Percentiles rank a stretch among this genome's conserved stretches.
Conservation (phyloP, 2,888 invertebrate species). For the Monopis laevigella region DNA sequence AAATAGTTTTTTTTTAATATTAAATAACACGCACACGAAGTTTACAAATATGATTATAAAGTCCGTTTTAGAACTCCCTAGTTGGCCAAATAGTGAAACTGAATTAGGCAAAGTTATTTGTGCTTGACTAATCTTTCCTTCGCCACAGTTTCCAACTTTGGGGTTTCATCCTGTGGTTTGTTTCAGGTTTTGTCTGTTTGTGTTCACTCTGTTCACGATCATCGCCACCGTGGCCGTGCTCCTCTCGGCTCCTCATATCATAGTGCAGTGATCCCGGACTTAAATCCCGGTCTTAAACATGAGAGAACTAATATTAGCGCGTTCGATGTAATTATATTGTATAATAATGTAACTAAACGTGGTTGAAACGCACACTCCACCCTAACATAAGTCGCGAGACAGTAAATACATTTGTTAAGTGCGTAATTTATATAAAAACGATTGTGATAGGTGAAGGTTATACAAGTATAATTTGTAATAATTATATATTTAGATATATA, state of each 20-base stretch:
- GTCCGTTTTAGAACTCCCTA: too few relatives aligned
- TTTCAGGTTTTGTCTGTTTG: conserved; percentile 89
- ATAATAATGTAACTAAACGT: conserved; percentile 36
- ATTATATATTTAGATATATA: too few relatives aligned
- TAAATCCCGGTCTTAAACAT: conserved; percentile 19
- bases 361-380: conserved; percentile 58
- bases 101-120: too few relatives aligned
- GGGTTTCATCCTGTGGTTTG: conserved; percentile 20
- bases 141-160: too few relatives aligned
- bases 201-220: conserved; percentile 94
- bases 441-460: conserved; percentile 60
- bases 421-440: conserved; percentile 25
- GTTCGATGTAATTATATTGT: conserved; percentile 34
- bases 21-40: too few relatives aligned
- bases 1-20: too few relatives aligned
- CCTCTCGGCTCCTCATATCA: conserved; percentile 92
- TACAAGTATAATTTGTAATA: too few relatives aligned
- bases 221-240: conserved; percentile 92
- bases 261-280: conserved; percentile 77
- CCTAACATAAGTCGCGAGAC: conserved; percentile 46
- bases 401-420: conserved; percentile 37
- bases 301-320: conserved; percentile 51
- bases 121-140: too few relatives aligned
- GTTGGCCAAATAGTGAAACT: too few relatives aligned
- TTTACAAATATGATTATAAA: too few relatives aligned